Conservation (phyloP, 2,797 vertebrate genomes). For the Cryptoprocta ferox region DNA sequence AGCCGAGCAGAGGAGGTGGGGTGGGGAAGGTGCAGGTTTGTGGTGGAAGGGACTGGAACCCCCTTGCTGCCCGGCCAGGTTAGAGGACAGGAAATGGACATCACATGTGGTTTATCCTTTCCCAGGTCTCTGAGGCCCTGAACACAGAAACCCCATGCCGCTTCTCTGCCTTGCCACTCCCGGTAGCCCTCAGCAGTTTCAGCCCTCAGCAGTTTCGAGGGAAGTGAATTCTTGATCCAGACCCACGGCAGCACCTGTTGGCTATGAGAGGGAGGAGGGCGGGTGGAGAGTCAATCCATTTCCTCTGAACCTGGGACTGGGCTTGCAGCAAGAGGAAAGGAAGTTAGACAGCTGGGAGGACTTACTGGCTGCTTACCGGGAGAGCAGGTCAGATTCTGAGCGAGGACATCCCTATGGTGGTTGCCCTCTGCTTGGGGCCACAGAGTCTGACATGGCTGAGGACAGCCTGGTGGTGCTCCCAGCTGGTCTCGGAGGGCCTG, state of each 20-base stretch:
- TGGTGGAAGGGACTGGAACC: background rate
- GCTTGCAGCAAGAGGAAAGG: background rate
- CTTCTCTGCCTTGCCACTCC: background rate
- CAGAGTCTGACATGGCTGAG: background rate
- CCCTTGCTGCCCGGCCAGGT: background rate
- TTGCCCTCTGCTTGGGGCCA: background rate
- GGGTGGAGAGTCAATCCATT: background rate
- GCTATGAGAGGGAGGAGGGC: background rate
- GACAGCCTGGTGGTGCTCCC: background rate
- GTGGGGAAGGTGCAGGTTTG: background rate
- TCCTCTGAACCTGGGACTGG: background rate
- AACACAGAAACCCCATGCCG: background rate
- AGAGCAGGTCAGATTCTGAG: background rate
- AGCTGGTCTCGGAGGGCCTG: background rate
- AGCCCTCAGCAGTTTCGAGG: background rate
- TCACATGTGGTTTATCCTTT: background rate
- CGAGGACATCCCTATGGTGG: background rate
- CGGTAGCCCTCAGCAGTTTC: background rate
- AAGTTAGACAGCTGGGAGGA: background rate
- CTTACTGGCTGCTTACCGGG: background rate
- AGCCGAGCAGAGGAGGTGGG: background rate
- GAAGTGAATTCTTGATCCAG: background rate
- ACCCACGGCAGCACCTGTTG: background rate
- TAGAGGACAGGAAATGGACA: slow-evolving; percentile 13
- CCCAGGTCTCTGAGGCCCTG: background rate